Conservation (phyloP, 2,888 invertebrate species). For the Acleris holmiana region DNA sequence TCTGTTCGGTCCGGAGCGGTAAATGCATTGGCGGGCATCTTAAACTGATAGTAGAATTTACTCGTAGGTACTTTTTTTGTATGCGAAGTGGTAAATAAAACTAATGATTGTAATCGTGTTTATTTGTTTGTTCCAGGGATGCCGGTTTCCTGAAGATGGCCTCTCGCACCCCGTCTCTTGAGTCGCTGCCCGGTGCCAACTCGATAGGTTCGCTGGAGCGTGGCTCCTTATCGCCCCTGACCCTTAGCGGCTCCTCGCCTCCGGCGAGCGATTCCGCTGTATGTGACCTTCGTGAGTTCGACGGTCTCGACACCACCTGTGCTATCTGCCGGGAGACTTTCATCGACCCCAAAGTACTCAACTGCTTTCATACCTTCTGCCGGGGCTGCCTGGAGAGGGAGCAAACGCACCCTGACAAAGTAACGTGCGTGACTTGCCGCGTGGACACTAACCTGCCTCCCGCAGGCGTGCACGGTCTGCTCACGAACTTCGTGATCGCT, state of each 20-base stretch:
- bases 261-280: constrained; percentile 93
- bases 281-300: constrained; percentile 88
- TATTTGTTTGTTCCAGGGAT: constrained; percentile 87
- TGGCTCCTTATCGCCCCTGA: constrained; percentile 91
- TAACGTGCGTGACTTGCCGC: constrained; percentile 89
- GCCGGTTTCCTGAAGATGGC: constrained; percentile 96
- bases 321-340: constrained; percentile 90
- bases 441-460: constrained; percentile 80
- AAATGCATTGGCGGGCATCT: constrained; percentile 52
- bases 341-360: constrained; percentile 89
- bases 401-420: constrained; percentile 87
- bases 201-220: constrained; percentile 95
- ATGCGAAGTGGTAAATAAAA: background rate
- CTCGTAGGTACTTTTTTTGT: background rate
- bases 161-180: constrained; percentile 96
- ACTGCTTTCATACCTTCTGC: constrained; percentile 94
- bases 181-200: constrained; percentile 95
- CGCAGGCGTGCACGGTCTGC: constrained; percentile 86
- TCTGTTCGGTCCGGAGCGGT: constrained; percentile 59
- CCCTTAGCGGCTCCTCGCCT: constrained; percentile 94
- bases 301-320: constrained; percentile 86
- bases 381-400: constrained; percentile 91
- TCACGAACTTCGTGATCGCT: constrained; percentile 86
- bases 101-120: constrained; percentile 39
- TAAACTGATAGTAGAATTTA: constrained; percentile 35